Evolutionary conservation across 2,888 invertebrate species (phyloP).

Genomic region (Netelia inedita): DNA sequence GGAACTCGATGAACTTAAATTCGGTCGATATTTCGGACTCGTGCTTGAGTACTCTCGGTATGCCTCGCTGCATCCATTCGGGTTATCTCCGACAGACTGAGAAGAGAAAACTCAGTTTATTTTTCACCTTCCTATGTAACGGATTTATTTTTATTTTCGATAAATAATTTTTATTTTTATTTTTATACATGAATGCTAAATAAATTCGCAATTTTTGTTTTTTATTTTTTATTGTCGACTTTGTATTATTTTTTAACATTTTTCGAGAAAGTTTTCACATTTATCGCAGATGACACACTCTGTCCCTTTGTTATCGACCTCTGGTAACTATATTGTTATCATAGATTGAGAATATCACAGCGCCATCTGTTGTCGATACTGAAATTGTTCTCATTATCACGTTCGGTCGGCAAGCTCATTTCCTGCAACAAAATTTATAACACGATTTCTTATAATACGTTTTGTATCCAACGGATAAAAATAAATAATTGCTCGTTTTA

Average conservation of each 20-base stretch:
- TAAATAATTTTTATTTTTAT: not conserved
- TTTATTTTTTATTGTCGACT: too few species aligned
- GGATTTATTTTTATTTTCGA: not conserved
- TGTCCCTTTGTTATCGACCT: not conserved
- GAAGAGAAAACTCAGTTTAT: not conserved
- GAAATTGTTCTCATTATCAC: not conserved
- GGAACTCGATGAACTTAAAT: slow-evolving; percentile 21
- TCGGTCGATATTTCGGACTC: slow-evolving; percentile 38
- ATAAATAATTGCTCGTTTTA: not conserved
- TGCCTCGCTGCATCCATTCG: not conserved
- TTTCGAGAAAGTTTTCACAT: too few species aligned
- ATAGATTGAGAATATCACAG: not conserved
- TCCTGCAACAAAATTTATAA: not conserved
- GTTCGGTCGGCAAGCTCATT: slow-evolving; percentile 26
- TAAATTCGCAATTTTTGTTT: too few species aligned
- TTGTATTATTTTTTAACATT: too few species aligned
- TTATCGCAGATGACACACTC: too few species aligned
- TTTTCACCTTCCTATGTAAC: not conserved
- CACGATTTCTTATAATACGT: not conserved
- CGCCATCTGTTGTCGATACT: slow-evolving; percentile 17
- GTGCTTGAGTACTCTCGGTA: not conserved
- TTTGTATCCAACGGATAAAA: not conserved
- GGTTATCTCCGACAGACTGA: not conserved
- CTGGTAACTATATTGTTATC: not conserved
- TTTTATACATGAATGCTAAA: too few species aligned